Evolutionary conservation across 2,888 invertebrate species (phyloP), one percentile per base, ranked within the genome.

Genomic region (Phorcus lineatus): DNA sequence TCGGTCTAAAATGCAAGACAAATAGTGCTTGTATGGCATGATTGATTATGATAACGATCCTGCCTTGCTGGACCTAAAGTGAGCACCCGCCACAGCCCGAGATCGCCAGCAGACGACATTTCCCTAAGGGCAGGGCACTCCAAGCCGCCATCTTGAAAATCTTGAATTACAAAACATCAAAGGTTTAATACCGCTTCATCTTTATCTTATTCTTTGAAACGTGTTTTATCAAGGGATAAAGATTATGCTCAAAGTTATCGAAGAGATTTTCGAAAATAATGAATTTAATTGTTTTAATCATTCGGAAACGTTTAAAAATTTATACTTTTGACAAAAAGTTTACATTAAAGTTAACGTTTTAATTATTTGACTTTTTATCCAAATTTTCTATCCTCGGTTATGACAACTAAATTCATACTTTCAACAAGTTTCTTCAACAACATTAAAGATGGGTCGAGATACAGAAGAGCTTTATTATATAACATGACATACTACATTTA

Each of bases 1-100:
- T 52, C 78, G 24, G 70, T 54, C 70, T 70, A 47, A 54, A 78
- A 78, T 78, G 70, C 67, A 53, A 78, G 70, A 70, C 70, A 78
- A 70, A 78, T 70, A 78, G n/a, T 67, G 24, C 77, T 52, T 52
- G 53, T 70, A 67, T 67, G 67, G 28, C 28, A 78, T 78, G 78
- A 78, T 78, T 78, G 78, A 78, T 67, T 70, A 53, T 54, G 17
- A 78, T 67, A 31, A 54, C 28, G 22, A 78, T 70, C 70, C 54
- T 40, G 31, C 77, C 28, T 47, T 9, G 24, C 16, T 19, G n/a
- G 24, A 74, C 40, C 52, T 52, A 11, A 24, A 52, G 40, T 40
- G 52, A 74, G 36, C 36, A 70, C 47, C 36, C 62, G 24, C 62
- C 24, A 62, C 62, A 13, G 62, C 28, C 24, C 24, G 62, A 28